Conservation (phyloP, 2,113 vertebrate genomes). For the Nothocercus nigrocapillus region DNA sequence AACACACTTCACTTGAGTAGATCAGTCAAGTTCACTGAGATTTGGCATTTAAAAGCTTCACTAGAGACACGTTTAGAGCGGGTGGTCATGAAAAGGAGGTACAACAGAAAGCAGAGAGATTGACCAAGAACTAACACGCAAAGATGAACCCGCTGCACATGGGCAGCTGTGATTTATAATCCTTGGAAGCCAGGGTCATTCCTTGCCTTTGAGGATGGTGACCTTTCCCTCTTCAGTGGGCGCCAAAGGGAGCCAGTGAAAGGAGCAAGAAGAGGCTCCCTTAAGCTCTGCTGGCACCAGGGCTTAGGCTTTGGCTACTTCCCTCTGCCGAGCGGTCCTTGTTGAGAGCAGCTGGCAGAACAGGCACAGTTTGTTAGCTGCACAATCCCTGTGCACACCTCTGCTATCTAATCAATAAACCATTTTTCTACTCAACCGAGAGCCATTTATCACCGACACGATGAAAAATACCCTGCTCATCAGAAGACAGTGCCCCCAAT, state of each 20-base stretch:
- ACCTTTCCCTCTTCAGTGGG: background rate
- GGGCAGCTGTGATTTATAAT: accelerated
- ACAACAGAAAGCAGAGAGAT: background rate
- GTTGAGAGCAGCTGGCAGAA: background rate
- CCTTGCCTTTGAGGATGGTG: background rate
- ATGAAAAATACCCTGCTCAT: conserved; percentile 13
- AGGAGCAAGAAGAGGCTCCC: background rate
- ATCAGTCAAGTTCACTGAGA: background rate
- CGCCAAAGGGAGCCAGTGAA: background rate
- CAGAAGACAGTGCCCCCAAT: background rate
- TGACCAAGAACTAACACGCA: too few relatives aligned
- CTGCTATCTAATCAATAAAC: conserved; percentile 44
- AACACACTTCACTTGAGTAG: accelerated
- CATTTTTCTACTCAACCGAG: background rate
- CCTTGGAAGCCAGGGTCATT: background rate
- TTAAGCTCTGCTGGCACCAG: background rate
- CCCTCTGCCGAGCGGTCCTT: background rate
- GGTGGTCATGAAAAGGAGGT: background rate
- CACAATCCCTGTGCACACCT: accelerated
- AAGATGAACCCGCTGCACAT: background rate
- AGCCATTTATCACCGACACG: background rate
- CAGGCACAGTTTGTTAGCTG: accelerated
- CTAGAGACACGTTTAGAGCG: background rate
- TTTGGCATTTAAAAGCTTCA: accelerated
- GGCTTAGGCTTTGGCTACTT: background rate